These are phyloP conservation scores for Caenorhabditis sp. DNA, from an alignment of 2,888 invertebrate species.

Conservation along the genomic window DNA sequence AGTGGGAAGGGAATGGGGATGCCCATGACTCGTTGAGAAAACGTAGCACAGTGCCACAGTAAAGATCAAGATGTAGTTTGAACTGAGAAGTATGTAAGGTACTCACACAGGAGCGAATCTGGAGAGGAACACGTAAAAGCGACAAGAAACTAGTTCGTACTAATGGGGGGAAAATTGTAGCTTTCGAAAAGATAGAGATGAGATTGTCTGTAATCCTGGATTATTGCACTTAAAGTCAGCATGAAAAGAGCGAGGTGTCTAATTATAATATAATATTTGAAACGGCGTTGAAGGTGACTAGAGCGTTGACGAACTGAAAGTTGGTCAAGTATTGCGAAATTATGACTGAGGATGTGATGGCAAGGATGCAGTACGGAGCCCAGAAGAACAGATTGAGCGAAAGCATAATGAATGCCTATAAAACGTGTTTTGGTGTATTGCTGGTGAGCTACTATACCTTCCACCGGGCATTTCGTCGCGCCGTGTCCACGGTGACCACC, in stretches of 20 bases:
- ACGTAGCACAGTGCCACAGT: no score
- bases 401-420: slow-evolving; percentile 67
- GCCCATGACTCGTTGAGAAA: no score
- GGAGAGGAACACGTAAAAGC: slow-evolving; percentile 30
- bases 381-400: slow-evolving; percentile 68
- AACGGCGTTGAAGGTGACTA: slow-evolving; percentile 67
- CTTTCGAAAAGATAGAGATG: neutral
- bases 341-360: slow-evolving; percentile 58
- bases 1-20: no score
- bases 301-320: slow-evolving; percentile 66
- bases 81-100: neutral
- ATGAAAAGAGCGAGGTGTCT: neutral
- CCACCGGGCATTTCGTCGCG: slow-evolving; percentile 58
- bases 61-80: no score
- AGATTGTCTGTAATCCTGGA: slow-evolving; percentile 1
- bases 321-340: slow-evolving; percentile 48
- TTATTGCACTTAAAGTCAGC: slow-evolving; percentile 3
- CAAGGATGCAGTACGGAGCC: slow-evolving; percentile 66
- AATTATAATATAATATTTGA: slow-evolving; percentile 60
- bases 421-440: neutral
- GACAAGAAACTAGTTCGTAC: slow-evolving; percentile 22
- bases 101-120: neutral
- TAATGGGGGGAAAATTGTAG: slow-evolving; percentile 15
- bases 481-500: slow-evolving; percentile 59
- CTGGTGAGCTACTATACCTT: slow-evolving; percentile 37